Percentiles rank a stretch among this genome's conserved stretches.
Conservation (phyloP, 2,113 vertebrate genomes). For the Mobula birostris region DNA sequence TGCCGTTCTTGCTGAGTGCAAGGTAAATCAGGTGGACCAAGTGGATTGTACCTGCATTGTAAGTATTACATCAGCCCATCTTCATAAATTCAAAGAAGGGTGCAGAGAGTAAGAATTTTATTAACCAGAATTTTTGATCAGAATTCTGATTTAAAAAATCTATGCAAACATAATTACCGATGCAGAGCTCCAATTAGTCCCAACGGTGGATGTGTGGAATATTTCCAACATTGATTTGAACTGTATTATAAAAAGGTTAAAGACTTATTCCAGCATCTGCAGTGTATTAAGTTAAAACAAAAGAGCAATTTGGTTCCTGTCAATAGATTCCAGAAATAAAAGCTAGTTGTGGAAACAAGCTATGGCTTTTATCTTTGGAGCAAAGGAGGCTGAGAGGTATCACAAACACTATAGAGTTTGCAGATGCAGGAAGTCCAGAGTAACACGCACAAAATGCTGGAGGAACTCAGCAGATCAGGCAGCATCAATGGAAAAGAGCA, state of each 20-base stretch:
- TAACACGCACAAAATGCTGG: too few species aligned
- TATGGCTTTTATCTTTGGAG: not conserved
- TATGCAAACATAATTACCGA: not conserved
- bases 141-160: not conserved
- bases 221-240: not conserved
- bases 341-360: not conserved
- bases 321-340: not conserved
- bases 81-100: not conserved
- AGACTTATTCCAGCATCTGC: not conserved
- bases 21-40: not conserved
- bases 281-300: not conserved
- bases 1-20: too few species aligned
- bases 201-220: not conserved
- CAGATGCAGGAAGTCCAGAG: too few species aligned
- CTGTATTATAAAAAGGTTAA: not conserved
- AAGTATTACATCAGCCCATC: not conserved
- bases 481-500: too few species aligned
- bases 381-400: too few species aligned
- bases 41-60: not conserved
- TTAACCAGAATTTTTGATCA: not conserved
- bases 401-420: too few species aligned
- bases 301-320: not conserved
- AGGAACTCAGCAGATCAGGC: too few species aligned
- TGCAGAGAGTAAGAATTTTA: not conserved
- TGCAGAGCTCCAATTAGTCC: not conserved